Evolutionary conservation across 2,797 vertebrate species (phyloP), one percentile per base, ranked within the genome.

Genomic region (Girardinus metallicus): DNA sequence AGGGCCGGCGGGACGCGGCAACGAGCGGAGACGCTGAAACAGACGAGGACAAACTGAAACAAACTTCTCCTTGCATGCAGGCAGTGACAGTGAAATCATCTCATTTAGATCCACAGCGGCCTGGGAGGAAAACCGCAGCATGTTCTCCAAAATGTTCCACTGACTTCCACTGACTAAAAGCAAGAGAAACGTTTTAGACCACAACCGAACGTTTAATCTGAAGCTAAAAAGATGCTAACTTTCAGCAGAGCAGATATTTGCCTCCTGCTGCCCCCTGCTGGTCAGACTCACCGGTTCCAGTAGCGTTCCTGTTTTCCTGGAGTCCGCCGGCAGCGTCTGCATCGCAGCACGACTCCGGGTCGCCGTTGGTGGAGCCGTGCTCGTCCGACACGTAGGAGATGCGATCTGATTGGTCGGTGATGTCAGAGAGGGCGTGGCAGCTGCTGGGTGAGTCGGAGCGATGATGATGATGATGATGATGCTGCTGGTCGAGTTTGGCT

Each of bases 301-400:
- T 29, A 0, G 85, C 75, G 0, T 77, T 1, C 0, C 60, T 57
- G 39, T 88, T 74, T 0, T 87, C 94, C 82, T 93, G 93, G 55
- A 93, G 95, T 85, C 97, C 96, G 3, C 96, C 97, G 93, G 90
- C 88, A 0, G 47, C 82, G 0, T 97, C 97, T 83, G 95, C 88
- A 0, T 98, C 97, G 0, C 97, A 98, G 90, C 95, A 95, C 51
- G 93, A 86, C 31, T 97, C 97, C 85, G 96, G 89, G 80, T 97
- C 97, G 18, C 96, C 97, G 60, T 93, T 91, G 3, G 87, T 93
- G 80, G 95, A 97, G 8, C 90, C 92, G 1, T 91, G 95, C 47
- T 95, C 95, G 10, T 96, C 95, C 0, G 97, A 98, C 55, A 96
- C 89, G 0, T 97, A 97, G 74, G 98, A 99, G 1, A 95, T 94